Percentiles rank a stretch among this genome's conserved stretches.
These are phyloP conservation scores for Yponomeuta evonymella DNA, from an alignment of 2,888 invertebrate genomes.

Conservation along the genomic window DNA sequence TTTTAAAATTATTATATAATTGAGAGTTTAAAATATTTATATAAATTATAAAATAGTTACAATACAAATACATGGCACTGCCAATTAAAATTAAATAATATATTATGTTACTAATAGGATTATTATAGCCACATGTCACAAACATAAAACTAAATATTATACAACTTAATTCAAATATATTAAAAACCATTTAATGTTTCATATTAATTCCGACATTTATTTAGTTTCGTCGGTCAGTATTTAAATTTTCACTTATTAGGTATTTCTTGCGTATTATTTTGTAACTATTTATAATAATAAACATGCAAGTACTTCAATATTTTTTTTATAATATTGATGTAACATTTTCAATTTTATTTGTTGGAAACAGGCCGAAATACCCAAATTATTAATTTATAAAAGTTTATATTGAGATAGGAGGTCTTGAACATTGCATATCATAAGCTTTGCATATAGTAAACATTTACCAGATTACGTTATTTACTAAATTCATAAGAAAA, in stretches of 20 bases:
- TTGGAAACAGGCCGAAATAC: too few species aligned
- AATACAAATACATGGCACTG: neutral
- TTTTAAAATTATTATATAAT: neutral
- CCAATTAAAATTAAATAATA: neutral
- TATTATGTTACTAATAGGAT: neutral
- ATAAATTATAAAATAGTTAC: neutral
- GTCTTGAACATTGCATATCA: neutral
- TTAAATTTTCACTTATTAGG: too few species aligned
- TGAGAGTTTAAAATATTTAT: neutral
- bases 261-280: too few species aligned
- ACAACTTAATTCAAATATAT: neutral
- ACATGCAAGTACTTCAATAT: too few species aligned
- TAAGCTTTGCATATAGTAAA: slow-evolving; percentile 20
- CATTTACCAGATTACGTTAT: slow-evolving; percentile 21
- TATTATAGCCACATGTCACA: neutral
- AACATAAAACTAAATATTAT: too few species aligned
- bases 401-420: neutral
- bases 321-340: too few species aligned
- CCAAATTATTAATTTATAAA: too few species aligned
- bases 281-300: too few species aligned
- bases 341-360: too few species aligned
- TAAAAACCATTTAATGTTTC: neutral
- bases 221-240: too few species aligned
- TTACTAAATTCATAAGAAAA: neutral
- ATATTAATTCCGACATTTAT: too few species aligned